A percentile compares a stretch with the other conserved stretches of the same genome.
Evolutionary conservation across 35 echinoderm and acorn worm genomes (phyloP).

Genomic region (Patiria miniata): DNA sequence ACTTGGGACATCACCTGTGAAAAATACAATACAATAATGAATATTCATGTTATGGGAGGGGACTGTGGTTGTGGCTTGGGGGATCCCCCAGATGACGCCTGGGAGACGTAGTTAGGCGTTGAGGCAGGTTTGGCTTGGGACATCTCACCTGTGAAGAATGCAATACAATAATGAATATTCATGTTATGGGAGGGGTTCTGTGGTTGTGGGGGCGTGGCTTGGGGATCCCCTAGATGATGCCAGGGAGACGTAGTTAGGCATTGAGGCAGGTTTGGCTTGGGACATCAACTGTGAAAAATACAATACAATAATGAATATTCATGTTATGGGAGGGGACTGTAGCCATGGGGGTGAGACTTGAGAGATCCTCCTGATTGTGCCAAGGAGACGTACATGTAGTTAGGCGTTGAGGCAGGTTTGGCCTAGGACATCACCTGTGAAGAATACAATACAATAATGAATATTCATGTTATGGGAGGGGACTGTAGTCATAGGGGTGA

Average conservation of each 20-base stretch:
- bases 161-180: no score
- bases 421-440: background rate
- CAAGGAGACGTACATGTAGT: conserved; percentile 17
- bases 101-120: conserved; percentile 1
- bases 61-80: background rate
- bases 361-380: background rate
- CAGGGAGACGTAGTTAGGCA: conserved; percentile 9
- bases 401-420: background rate
- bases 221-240: background rate
- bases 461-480: no score
- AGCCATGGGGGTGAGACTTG: background rate
- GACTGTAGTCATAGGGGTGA: background rate
- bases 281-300: background rate
- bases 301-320: no score
- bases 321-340: no score
- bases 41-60: no score
- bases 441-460: no score
- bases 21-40: no score
- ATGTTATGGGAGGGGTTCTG: no score
- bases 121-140: background rate
- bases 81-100: background rate
- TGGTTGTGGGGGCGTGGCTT: conserved; percentile 6
- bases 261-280: background rate
- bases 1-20: background rate
- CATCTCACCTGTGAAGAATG: no score